A percentile compares a stretch with the other conserved stretches of the same genome.
Evolutionary conservation across 2,888 invertebrate genomes (phyloP).

Genomic region (Cerceris ruficornis): DNA sequence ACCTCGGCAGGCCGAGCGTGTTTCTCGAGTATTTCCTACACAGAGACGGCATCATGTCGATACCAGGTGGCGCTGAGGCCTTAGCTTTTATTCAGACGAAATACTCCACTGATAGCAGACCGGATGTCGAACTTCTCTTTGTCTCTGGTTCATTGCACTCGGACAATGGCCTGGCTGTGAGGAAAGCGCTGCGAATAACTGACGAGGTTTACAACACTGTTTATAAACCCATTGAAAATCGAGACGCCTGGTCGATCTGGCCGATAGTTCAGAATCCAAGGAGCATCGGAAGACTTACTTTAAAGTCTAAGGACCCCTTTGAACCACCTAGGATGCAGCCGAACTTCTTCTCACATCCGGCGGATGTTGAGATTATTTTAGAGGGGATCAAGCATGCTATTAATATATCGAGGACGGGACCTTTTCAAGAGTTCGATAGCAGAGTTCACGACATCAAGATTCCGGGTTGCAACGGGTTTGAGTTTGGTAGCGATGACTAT

Average conservation of each 20-base stretch:
- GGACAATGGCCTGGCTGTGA: conserved; percentile 81
- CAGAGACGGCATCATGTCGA: conserved; percentile 78
- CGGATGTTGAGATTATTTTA: conserved; percentile 78
- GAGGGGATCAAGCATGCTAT: conserved; percentile 84
- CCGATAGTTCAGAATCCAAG: conserved; percentile 89
- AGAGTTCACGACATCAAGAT: conserved; percentile 80
- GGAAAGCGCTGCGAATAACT: conserved; percentile 75
- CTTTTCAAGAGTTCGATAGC: conserved; percentile 82
- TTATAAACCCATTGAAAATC: conserved; percentile 80
- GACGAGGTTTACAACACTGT: conserved; percentile 80
- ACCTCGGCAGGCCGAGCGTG: conserved; percentile 68
- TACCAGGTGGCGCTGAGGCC: conserved; percentile 82
- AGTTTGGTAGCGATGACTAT: conserved; percentile 84
- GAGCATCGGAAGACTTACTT: conserved; percentile 86
- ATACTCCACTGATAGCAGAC: conserved; percentile 77
- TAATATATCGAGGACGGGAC: conserved; percentile 81
- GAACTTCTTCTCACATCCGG: conserved; percentile 89
- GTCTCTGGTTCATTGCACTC: conserved; percentile 82
- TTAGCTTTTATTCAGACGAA: conserved; percentile 81
- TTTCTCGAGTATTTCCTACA: conserved; percentile 77
- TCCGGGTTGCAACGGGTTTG: conserved; percentile 83
- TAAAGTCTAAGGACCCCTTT: conserved; percentile 88
- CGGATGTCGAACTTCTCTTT: conserved; percentile 82
- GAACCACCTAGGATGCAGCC: conserved; percentile 89
- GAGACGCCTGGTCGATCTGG: conserved; percentile 83